phyloP scores from a whole-genome alignment of 2,797 vertebrate genomes.

The Syndactyla subalaris region DNA sequence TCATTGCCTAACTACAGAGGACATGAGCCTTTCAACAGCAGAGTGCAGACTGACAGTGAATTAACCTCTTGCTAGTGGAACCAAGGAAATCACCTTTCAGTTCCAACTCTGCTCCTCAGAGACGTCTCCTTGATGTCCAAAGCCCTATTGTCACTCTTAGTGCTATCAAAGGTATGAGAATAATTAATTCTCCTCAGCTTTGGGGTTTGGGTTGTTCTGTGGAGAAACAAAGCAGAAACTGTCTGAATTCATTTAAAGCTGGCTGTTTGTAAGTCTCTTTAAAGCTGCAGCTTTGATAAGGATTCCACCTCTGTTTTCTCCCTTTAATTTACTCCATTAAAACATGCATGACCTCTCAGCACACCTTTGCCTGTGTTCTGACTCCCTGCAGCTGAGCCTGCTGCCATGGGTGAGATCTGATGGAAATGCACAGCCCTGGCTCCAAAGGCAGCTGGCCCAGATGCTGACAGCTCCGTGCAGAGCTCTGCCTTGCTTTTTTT shows the following conservation, averaged over 20 bases:
- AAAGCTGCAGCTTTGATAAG: not conserved
- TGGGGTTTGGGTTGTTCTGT: not conserved
- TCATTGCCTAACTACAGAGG: not conserved
- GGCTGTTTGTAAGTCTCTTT: not conserved
- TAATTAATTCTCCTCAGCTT: slow-evolving; percentile 29
- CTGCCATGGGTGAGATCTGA: not conserved
- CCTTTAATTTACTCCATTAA: not conserved
- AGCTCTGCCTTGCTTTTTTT: not conserved
- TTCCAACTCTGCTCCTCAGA: not conserved
- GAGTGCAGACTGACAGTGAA: not conserved
- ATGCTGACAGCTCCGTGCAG: not conserved
- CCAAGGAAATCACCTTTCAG: not conserved
- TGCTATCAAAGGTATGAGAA: not conserved
- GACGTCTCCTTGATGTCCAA: not conserved
- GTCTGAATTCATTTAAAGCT: slow-evolving; percentile 5
- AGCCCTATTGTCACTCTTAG: not conserved
- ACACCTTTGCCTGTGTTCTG: not conserved
- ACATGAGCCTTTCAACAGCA: slow-evolving; percentile 4
- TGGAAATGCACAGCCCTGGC: not conserved
- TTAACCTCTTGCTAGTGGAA: slow-evolving; percentile 35
- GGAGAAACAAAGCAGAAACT: not conserved
- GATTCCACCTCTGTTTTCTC: not conserved
- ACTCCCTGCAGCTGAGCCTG: not conserved
- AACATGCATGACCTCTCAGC: not conserved
- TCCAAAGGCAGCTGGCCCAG: not conserved